Evolutionary conservation across 2,888 invertebrate species (phyloP).

Genomic region (Marronus borbonicus): DNA sequence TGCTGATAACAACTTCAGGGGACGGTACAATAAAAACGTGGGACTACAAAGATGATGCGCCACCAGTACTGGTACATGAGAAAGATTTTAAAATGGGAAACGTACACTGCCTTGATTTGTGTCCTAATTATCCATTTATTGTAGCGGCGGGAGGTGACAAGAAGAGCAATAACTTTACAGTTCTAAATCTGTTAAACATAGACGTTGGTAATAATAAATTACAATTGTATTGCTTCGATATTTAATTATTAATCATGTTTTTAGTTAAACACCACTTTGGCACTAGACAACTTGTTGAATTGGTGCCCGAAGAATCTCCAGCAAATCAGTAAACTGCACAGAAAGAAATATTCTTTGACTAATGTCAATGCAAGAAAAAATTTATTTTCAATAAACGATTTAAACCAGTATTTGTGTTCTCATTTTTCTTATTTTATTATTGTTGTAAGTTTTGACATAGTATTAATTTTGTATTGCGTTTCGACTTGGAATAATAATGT

Average conservation of each 20-base stretch:
- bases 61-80: conserved; percentile 68
- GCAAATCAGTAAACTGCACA: conserved; percentile 54
- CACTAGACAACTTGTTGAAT: conserved; percentile 67
- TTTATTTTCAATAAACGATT: conserved; percentile 29
- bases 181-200: conserved; percentile 76
- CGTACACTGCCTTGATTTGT: conserved; percentile 81
- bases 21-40: conserved; percentile 91
- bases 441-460: no score
- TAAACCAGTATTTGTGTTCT: background rate
- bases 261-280: conserved; percentile 73
- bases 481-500: no score
- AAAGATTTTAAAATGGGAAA: conserved; percentile 80
- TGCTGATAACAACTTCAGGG: conserved; percentile 84
- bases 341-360: no score
- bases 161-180: conserved; percentile 81
- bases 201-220: conserved; percentile 72
- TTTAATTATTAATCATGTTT: conserved; percentile 31
- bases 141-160: conserved; percentile 90
- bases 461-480: no score
- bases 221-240: background rate
- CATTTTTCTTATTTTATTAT: no score
- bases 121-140: conserved; percentile 88
- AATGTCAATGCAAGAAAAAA: conserved; percentile 9
- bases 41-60: conserved; percentile 73
- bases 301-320: conserved; percentile 61